Evolutionary conservation across 2,113 vertebrate genomes (phyloP), one percentile per base, ranked within the genome.

Genomic region (Takifugu flavidus): DNA sequence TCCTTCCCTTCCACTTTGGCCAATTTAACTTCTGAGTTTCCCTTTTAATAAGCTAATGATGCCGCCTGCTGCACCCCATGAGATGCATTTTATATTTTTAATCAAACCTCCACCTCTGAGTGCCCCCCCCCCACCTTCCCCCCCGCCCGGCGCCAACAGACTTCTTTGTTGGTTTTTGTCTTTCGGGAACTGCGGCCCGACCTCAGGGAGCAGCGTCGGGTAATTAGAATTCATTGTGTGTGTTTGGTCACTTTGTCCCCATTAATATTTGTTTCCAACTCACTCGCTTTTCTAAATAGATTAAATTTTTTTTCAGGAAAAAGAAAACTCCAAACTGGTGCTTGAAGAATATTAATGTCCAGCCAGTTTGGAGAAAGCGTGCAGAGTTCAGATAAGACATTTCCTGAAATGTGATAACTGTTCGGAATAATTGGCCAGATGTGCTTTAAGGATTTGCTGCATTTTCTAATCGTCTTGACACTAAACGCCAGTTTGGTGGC

Each of bases 211-310:
- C 65, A 61, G 69, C 63, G 55, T 47, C 29, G 65, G 69, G 71
- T 86, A 72, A 87, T 87, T 90, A 82, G 87, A 89, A 89, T 89
- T 86, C 87, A 84, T 82, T 66, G 64, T 75, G 62, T 74, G 82
- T 79, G 60, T 83, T 74, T 74, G 83, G 87, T 85, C 86, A 89
- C 84, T 89, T 84, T 86, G 78, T 82, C 77, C 80, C 77, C 78
- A 88, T 89, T 88, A 83, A 86, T 85, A 88, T 88, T 80, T 83
- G 79, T 87, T 90, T 89, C 86, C 82, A 87, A 86, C 75, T 82
- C 80, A 83, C 79, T 87, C 87, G 84, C 77, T 89, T 86, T 80
- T 84, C 85, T 80, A 86, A 90, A 90, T 89, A 84, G 81, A 82
- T 70, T 83, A 82, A 65, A 66, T 86, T 89, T 77, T 87, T 78